These are phyloP conservation scores for Drosophila demipolita DNA, from an alignment of 2,888 invertebrate species.

Conservation along the genomic window DNA sequence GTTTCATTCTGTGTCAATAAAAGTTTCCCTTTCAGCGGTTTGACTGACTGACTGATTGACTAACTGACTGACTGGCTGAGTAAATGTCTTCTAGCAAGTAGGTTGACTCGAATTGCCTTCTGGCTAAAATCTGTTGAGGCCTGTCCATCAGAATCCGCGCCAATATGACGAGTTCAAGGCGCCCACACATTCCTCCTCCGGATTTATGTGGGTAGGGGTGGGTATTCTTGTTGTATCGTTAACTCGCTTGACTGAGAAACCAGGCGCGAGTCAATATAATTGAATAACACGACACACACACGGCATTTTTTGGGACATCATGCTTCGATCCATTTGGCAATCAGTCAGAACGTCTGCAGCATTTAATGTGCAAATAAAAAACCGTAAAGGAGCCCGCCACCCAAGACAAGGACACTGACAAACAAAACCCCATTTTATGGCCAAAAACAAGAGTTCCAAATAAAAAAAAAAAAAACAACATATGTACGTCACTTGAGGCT, in stretches of 20 bases:
- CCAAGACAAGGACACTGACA: constrained; percentile 73
- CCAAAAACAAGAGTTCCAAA: constrained; percentile 55
- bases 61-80: constrained; percentile 19
- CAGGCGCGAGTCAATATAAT: constrained; percentile 78
- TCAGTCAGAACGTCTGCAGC: constrained; percentile 72
- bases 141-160: constrained; percentile 19
- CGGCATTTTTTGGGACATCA: constrained; percentile 23
- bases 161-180: constrained; percentile 27
- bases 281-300: constrained; percentile 61
- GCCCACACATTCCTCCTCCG: constrained; percentile 11
- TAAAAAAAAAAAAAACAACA: constrained; percentile 44
- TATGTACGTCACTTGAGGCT: constrained; percentile 37
- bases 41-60: constrained; percentile 11
- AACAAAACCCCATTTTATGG: constrained; percentile 75
- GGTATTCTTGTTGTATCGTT: constrained; percentile 51
- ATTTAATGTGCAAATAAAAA: constrained; percentile 80
- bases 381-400: constrained; percentile 31
- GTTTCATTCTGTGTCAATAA: constrained; percentile 74
- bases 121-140: constrained; percentile 41
- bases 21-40: constrained; percentile 49
- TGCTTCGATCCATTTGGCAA: constrained; percentile 62
- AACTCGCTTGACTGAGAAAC: constrained; percentile 65
- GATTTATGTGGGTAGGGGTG: constrained; percentile 9
- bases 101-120: constrained; percentile 45
- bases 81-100: constrained; percentile 33